Percentiles rank a stretch among this genome's conserved stretches.
These are phyloP conservation scores for Cheilosia scutellata DNA, from an alignment of 2,888 invertebrate genomes.

Conservation along the genomic window DNA sequence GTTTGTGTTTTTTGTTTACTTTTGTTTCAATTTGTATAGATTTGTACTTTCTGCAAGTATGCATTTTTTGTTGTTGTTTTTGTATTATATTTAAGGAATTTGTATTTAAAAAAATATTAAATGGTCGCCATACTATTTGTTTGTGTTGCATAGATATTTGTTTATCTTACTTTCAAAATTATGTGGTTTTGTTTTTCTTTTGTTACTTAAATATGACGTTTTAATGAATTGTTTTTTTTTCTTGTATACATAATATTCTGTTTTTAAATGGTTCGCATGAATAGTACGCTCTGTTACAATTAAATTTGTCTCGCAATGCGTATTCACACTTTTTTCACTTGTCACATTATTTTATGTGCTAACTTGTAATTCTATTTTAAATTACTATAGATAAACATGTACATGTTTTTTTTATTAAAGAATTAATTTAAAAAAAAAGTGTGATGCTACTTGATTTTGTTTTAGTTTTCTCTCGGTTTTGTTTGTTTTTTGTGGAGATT, in stretches of 20 bases:
- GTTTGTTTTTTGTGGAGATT: constrained; percentile 56
- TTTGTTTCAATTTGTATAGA: constrained; percentile 75
- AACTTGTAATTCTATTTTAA: constrained; percentile 44
- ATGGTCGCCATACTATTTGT: constrained; percentile 54
- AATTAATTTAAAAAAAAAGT: constrained; percentile 39
- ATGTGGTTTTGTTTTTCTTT: not conserved
- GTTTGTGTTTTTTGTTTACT: constrained; percentile 34
- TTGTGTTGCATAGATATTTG: constrained; percentile 45
- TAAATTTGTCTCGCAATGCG: constrained; percentile 47
- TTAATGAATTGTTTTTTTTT: constrained; percentile 9
- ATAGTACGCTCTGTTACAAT: constrained; percentile 26
- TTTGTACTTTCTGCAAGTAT: constrained; percentile 76
- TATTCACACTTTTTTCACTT: constrained; percentile 31
- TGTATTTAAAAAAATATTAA: constrained; percentile 67
- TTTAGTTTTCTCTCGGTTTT: constrained; percentile 39
- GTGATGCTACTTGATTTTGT: constrained; percentile 46
- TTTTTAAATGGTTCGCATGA: constrained; percentile 14
- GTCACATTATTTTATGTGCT: not conserved
- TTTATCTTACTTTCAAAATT: constrained; percentile 35
- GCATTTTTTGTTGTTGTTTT: constrained; percentile 62
- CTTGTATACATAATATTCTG: constrained; percentile 59
- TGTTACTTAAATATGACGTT: not conserved
- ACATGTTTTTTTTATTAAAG: constrained; percentile 34
- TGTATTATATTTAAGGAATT: constrained; percentile 63
- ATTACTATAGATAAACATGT: constrained; percentile 33